Evolutionary conservation across 2,113 vertebrate genomes (phyloP), one percentile per base, ranked within the genome.

Genomic region (Ptychochromis oligacanthus): DNA sequence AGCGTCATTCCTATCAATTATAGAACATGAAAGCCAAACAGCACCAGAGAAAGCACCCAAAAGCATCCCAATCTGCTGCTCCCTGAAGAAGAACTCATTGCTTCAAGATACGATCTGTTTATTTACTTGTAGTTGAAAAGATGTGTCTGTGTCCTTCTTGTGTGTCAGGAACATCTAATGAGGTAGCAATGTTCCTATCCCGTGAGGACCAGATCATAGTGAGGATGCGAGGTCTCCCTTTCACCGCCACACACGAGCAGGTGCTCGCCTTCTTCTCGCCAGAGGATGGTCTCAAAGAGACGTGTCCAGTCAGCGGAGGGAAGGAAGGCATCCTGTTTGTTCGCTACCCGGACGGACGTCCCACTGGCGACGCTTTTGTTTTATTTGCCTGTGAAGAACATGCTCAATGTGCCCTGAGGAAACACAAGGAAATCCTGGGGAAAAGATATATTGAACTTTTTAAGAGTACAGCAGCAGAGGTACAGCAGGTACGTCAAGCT

Each of bases 371-470:
- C 62, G 98, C 98, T 1, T 99, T 99, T 87, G 98, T 99, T 67
- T 92, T 99, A 60, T 99, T 99, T 90, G 94, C 98, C 91, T 98
- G 97, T 81, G 98, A 99, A 92, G 98, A 99, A 87, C 96, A 97
- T 43, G 97, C 97, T 67, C 97, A 98, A 93, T 96, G 97, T 56
- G 98, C 98, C 11, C 96, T 99, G 91, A 97, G 96, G 87, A 99
- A 98, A 86, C 98, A 99, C 95, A 99, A 99, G 92, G 97, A 98
- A 92, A 98, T 97, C 87, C 95, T 99, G 84, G 98, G 98, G 55
- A 99, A 97, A 85, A 96, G 98, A 92, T 99, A 99, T 89, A 99
- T 99, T 2, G 98, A 99, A 94, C 95, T 99, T 88, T 99, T 99
- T 93, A 97, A 97, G 92, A 99, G 98, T 92, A 99, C 98, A 1